Percentiles rank a stretch among this genome's conserved stretches.
phyloP scores from a whole-genome alignment of 2,113 vertebrate species.

The Oreamnos americanus region DNA sequence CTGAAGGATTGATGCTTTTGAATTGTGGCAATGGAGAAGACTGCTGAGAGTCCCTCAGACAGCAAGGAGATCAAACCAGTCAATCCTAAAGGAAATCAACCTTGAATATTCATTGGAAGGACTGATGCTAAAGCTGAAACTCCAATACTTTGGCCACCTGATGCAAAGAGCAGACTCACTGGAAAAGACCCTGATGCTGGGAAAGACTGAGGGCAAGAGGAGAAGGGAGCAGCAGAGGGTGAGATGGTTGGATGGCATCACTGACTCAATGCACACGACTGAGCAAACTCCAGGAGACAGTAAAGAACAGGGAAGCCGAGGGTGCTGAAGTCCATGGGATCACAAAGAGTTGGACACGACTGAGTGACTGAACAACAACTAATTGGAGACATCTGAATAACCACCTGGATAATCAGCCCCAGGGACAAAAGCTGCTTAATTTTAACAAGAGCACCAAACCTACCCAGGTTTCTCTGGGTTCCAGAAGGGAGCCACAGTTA shows the following conservation, averaged over 20 bases:
- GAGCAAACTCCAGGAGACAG: background rate
- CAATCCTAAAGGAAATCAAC: background rate
- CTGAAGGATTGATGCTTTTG: background rate
- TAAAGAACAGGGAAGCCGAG: background rate
- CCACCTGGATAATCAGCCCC: background rate
- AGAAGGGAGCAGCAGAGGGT: background rate
- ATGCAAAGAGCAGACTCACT: background rate
- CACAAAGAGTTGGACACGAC: background rate
- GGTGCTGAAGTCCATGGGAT: background rate
- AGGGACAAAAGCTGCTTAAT: background rate
- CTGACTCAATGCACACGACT: background rate
- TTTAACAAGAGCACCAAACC: background rate
- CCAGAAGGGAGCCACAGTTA: background rate
- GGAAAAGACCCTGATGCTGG: background rate
- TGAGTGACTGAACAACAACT: background rate
- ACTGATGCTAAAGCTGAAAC: background rate
- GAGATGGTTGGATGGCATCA: background rate
- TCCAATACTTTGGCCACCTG: background rate
- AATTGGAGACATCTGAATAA: background rate
- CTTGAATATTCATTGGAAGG: background rate
- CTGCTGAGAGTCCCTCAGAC: background rate
- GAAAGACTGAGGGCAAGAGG: background rate
- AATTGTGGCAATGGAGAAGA: background rate
- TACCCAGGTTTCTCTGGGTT: background rate
- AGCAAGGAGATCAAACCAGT: background rate